Base-by-base conservation (phyloP, 2,797 vertebrate genomes). In the Meriones psammophilus region DNA sequence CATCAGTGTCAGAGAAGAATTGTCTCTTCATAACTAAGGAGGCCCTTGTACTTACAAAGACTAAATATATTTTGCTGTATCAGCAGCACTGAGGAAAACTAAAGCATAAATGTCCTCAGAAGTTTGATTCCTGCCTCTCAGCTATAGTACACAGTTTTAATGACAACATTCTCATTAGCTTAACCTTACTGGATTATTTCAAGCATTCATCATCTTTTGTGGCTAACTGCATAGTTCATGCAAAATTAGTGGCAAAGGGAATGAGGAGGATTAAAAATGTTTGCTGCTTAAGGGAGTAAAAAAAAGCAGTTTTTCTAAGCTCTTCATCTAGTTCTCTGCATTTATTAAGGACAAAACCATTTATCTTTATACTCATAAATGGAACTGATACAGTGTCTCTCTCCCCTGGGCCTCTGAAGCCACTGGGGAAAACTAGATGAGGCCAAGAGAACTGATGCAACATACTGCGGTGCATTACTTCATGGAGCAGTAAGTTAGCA, bases 161-260 rank as follows among this genome's bases (percentile, higher is more conserved):
- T 97, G 97, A 97, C 91, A 98, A 97, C 96, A 95, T 85, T 97
- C 97, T 98, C 96, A 98, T 98, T 98, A 98, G 94, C 97, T 98
- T 95, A 86, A 97, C 28, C 85, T 97, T 96, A 46, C 92, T 83
- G 91, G 93, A 17, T 95, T 96, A 20, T 97, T 97, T 98, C 97
- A 97, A 96, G 97, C 95, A 97, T 96, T 97, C 96, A 95, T 91
- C 96, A 46, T 69, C 88, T 97, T 97, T 88, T 97, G 92, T 98
- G 96, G 96, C 96, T 97, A 97, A 98, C 79, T 97, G 95, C 92
- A 93, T 33, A 94, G 93, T 90, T 98, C 96, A 87, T 97, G 95
- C 96, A 97, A 97, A 97, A 98, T 98, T 97, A 98, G 97, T 98
- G 96, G 81, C 97, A 88, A 94, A 95, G 93, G 73, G 66, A 60